A percentile compares a stretch with the other conserved stretches of the same genome.
Evolutionary conservation across 2,113 vertebrate species (phyloP).

Genomic region (Periophthalmus modestus): DNA sequence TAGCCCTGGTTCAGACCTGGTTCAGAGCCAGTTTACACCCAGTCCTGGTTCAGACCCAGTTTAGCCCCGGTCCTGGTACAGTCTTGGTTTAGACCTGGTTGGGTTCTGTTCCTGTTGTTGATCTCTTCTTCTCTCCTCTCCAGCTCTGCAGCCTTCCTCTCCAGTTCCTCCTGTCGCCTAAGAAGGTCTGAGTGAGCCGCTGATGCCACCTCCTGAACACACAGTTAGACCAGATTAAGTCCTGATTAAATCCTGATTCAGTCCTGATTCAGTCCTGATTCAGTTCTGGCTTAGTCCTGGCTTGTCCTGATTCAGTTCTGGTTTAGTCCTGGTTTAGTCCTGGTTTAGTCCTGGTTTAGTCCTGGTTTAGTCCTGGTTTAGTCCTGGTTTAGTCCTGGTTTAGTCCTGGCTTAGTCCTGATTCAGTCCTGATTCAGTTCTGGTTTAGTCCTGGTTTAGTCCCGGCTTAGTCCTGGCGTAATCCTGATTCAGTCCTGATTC

Average conservation of each 20-base stretch:
- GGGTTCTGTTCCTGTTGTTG: neutral
- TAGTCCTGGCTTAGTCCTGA: too few relatives aligned
- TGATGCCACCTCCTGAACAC: conserved; percentile 80
- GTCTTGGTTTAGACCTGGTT: neutral
- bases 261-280: neutral
- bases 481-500: too few relatives aligned
- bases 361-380: too few relatives aligned
- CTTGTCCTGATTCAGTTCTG: neutral
- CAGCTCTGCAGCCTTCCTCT: conserved; percentile 92
- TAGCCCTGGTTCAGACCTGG: too few relatives aligned
- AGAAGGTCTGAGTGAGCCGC: conserved; percentile 89
- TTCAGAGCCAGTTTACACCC: too few relatives aligned
- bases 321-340: neutral
- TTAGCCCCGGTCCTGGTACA: neutral
- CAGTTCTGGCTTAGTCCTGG: neutral
- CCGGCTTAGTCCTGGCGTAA: too few relatives aligned
- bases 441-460: too few relatives aligned
- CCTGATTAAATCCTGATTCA: neutral
- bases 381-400: too few relatives aligned
- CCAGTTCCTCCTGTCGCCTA: conserved; percentile 93
- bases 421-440: too few relatives aligned
- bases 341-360: too few relatives aligned
- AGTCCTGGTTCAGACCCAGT: too few relatives aligned
- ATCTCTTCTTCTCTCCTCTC: conserved; percentile 90
- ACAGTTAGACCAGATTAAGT: neutral